Evolutionary conservation across 64 coral and sea anemone species (phyloP), one percentile per base, ranked within the genome.

Genomic region (Acropora tenuis): DNA sequence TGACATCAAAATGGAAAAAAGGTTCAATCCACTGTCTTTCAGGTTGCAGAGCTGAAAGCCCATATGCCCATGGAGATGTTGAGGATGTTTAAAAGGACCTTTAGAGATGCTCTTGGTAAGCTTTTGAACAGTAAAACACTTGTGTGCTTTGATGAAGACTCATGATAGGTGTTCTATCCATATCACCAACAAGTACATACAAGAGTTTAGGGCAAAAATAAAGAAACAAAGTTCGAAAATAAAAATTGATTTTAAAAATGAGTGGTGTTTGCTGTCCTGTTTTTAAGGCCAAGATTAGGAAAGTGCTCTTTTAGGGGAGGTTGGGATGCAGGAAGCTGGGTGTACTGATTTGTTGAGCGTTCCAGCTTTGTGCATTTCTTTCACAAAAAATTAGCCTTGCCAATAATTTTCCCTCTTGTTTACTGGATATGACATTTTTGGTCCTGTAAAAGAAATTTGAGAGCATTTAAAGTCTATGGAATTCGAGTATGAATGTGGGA

Each of bases 41-140:
- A 86, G 83, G 83, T 86, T 67, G 82, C 82, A 82, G 79, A 82
- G 47, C 67, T 72, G 12, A 85, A 85, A 69, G 67, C 43, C 41
- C 82, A 85, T 18, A 85, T 85, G 82, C 82, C 82, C 11, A 85
- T 85, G 63, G 82, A 85, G 41, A 85, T 85, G 82, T 47, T 69
- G 17, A 68, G 47, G 41, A 85, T 85, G 82, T 45, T 71, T 19
- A 85, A 85, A 85, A 65, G 82, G 41, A 85, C 82, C 60, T 86
- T 86, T 47, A 68, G 10, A 69, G 82, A 85, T 44, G 82, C 82
- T 86, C 82, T 86, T 48, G 82, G 61, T 72, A 86, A 72, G 65
- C 68, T 45, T 86, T 69, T 48, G 47, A 86, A 72, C 48, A 72
- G 46, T 73, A 46, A 53, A 74, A 30, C 7, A 74, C 59, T 6